Evolutionary conservation across 2,888 invertebrate genomes (phyloP), one percentile per base, ranked within the genome.

Genomic region (Brachyptera putata): DNA sequence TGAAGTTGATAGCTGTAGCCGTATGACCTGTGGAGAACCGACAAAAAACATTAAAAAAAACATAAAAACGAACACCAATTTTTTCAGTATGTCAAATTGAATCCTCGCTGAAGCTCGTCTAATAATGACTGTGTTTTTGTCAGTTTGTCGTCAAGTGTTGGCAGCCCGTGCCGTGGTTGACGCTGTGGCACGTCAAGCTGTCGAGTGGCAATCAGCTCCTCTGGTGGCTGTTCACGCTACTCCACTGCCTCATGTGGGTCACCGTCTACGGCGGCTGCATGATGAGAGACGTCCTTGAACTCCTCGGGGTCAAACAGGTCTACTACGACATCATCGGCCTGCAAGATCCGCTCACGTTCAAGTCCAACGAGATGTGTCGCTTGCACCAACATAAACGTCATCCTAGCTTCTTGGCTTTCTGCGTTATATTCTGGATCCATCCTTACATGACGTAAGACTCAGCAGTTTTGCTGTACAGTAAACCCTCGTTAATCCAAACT

Each of bases 231-330:
- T n/a, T 43, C 9, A 11, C 43, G 21, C 16, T 16, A 18, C 11
- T 43, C 16, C 21, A 18, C 21, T 5, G 3, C 43, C 18, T 11
- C 43, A 43, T 3, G 3, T 18, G 43, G 43, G 11, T 11, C 3
- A 18, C 21, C 21, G 11, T 30, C 16, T 16, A 43, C 21, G 11
- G 18, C 18, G 84, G 83, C 7, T 80, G 80, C 65, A 72, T 84
- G 46, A 80, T 83, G 67, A 80, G 84, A 78, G 84, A 84, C 69
- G 74, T 83, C 21, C 77, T 80, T 1, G 84, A 84, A 68, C 69
- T 84, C 2, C 67, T 80, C 24, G 84, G 84, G 2, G 69, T 84
- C 3, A 84, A 84, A 68, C 84, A 84, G 71, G 75, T 82, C 4
- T 83, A 80, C 69, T 84, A 83, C 63, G 77, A 77, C 66, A 67